These are phyloP conservation scores for Sciurus vulgaris DNA, from an alignment of 2,797 vertebrate species.

Conservation along the genomic window DNA sequence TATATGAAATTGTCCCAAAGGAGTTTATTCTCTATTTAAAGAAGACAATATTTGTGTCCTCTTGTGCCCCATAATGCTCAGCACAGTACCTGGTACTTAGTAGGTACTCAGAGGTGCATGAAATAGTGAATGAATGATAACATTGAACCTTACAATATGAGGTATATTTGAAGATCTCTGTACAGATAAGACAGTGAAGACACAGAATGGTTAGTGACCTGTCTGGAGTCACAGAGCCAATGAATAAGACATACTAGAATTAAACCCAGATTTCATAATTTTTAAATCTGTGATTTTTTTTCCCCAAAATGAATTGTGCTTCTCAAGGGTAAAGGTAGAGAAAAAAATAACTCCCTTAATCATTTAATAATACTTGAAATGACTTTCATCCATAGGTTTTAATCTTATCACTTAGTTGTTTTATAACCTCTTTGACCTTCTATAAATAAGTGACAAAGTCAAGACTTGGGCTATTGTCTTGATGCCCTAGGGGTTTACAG, in stretches of 20 bases:
- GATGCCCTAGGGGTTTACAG: not conserved
- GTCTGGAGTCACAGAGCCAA: conserved; percentile 6
- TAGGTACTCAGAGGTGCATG: not conserved
- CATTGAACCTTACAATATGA: not conserved
- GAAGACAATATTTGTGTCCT: not conserved
- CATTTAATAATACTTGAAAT: conserved; percentile 45
- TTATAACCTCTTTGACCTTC: not conserved
- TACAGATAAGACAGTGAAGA: not conserved
- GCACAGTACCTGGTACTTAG: not conserved
- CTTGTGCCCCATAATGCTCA: not conserved
- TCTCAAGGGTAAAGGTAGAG: not conserved
- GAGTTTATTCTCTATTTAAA: not conserved
- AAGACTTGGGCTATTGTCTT: not conserved
- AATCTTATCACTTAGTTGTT: conserved; percentile 3
- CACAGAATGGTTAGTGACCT: not conserved
- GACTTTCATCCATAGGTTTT: not conserved
- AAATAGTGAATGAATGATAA: not conserved
- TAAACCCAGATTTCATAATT: conserved; percentile 6
- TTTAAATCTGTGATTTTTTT: not conserved
- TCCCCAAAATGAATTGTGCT: not conserved
- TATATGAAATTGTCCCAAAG: not conserved
- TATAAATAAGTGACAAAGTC: conserved; percentile 38
- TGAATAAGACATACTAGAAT: conserved; percentile 26
- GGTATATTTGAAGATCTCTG: not conserved
- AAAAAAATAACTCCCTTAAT: not conserved